A percentile compares a stretch with the other conserved stretches of the same genome.
These are phyloP conservation scores for Caenorhabditis wallacei DNA, from an alignment of 2,888 invertebrate genomes.

Conservation along the genomic window DNA sequence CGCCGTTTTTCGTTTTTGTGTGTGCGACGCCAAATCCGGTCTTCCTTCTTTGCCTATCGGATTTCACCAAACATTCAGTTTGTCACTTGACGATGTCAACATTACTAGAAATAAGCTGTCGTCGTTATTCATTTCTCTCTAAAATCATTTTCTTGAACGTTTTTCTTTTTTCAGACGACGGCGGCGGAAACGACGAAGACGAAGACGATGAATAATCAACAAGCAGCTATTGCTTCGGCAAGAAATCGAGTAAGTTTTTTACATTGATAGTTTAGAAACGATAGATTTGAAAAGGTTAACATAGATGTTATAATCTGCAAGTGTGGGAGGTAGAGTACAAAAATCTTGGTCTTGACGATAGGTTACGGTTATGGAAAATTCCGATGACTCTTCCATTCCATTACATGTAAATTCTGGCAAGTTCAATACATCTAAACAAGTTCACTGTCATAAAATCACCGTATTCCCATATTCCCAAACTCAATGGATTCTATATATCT, in stretches of 20 bases:
- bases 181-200: slow-evolving; percentile 5
- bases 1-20: background rate
- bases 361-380: no score
- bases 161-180: slow-evolving; percentile 15
- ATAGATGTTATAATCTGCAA: no score
- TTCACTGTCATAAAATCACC: no score
- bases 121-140: slow-evolving; percentile 13
- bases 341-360: no score
- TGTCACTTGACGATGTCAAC: slow-evolving; percentile 49
- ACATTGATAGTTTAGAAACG: background rate
- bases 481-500: no score
- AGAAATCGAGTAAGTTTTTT: slow-evolving; percentile 39
- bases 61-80: slow-evolving; percentile 51
- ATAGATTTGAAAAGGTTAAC: no score
- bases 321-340: no score
- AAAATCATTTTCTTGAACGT: background rate
- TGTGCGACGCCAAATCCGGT: slow-evolving; percentile 37
- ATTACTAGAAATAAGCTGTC: slow-evolving; percentile 18
- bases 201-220: slow-evolving; percentile 63
- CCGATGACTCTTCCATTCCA: no score
- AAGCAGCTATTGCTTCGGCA: slow-evolving; percentile 61
- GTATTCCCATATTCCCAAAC: no score
- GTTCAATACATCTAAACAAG: no score
- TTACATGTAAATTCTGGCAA: no score
- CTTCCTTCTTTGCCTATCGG: slow-evolving; percentile 33